These are phyloP conservation scores for Centruroides sculpturatus DNA, from an alignment of 1,140 invertebrate species.

Conservation along the genomic window DNA sequence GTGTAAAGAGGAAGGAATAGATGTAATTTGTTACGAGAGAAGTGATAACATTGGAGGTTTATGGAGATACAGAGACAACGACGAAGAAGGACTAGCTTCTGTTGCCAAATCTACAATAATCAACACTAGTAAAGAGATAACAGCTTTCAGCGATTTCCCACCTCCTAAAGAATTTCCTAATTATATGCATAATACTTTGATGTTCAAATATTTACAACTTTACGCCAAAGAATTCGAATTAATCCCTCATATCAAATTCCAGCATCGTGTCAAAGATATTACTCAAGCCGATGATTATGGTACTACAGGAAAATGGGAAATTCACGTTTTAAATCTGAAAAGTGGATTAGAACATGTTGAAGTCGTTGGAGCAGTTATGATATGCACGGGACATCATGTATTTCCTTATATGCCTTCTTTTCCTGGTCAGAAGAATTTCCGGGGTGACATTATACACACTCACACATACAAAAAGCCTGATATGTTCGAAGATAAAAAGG, in stretches of 20 bases:
- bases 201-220: constrained; percentile 24
- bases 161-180: constrained; percentile 23
- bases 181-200: constrained; percentile 26
- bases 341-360: background rate
- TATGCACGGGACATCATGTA: constrained; percentile 18
- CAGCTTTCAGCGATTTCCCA: constrained; percentile 29
- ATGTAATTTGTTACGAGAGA: too few species aligned
- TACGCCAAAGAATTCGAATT: constrained; percentile 22
- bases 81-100: constrained; percentile 16
- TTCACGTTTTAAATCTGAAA: constrained; percentile 21
- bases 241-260: constrained; percentile 10
- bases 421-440: constrained; percentile 27
- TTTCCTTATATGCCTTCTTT: constrained; percentile 7
- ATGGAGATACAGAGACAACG: too few species aligned
- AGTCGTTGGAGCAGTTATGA: constrained; percentile 10
- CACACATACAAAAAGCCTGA: constrained; percentile 26
- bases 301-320: constrained; percentile 27
- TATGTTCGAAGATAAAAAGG: constrained; percentile 27
- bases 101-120: constrained; percentile 22
- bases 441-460: constrained; percentile 33
- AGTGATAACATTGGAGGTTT: too few species aligned
- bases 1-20: too few species aligned
- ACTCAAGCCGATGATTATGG: constrained; percentile 23
- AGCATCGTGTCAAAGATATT: constrained; percentile 15
- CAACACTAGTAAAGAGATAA: constrained; percentile 32